Evolutionary conservation across 2,888 invertebrate genomes (phyloP).

Genomic region (Leptopilina drosophilae): DNA sequence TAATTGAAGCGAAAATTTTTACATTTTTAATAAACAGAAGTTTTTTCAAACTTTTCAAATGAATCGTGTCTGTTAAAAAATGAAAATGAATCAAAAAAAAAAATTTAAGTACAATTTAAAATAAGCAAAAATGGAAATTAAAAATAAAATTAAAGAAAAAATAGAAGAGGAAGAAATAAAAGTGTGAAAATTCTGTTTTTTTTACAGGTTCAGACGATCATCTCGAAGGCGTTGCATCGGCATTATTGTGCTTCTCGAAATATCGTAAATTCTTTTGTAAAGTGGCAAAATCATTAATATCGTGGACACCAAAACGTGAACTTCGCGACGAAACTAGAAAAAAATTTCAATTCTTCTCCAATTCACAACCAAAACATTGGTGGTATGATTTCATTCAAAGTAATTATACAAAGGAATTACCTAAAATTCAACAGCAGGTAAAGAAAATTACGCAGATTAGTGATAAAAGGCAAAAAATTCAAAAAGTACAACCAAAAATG

Average conservation of each 20-base stretch:
- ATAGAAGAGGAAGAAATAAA: background rate
- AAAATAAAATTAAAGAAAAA: too few species aligned
- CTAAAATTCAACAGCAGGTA: background rate
- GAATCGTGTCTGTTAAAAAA: too few species aligned
- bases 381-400: conserved; percentile 62
- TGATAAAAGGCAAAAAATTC: background rate
- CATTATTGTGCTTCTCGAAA: conserved; percentile 65
- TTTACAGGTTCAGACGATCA: conserved; percentile 63
- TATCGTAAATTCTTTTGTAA: conserved; percentile 59
- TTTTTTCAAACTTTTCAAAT: too few species aligned
- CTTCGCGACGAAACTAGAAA: conserved; percentile 58
- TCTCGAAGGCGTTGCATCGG: conserved; percentile 69
- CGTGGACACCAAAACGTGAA: conserved; percentile 63
- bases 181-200: conserved; percentile 23
- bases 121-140: too few species aligned
- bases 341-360: conserved; percentile 64
- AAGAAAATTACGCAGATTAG: background rate
- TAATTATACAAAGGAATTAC: conserved; percentile 35
- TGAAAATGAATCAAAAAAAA: too few species aligned
- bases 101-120: too few species aligned
- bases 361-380: conserved; percentile 45
- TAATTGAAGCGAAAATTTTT: too few species aligned
- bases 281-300: conserved; percentile 59
- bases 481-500: background rate
- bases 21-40: too few species aligned